phyloP scores from a whole-genome alignment of 1,140 invertebrate genomes.

The Lithobius niger region DNA sequence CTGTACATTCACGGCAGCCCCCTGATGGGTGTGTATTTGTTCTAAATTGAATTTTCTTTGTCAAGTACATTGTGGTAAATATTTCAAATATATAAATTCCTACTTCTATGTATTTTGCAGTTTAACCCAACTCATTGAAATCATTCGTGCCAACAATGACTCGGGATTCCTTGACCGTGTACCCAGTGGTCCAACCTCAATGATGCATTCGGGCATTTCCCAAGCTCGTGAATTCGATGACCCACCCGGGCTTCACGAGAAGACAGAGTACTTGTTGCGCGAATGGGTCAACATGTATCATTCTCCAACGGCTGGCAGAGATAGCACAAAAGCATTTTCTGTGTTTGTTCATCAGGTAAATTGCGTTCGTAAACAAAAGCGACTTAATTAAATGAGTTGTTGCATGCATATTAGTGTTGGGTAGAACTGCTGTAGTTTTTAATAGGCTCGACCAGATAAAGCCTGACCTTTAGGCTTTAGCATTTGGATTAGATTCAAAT shows the following conservation, averaged over 20 bases:
- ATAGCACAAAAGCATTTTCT: slow-evolving; percentile 86
- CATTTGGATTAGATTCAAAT: too few relatives aligned
- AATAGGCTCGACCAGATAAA: too few relatives aligned
- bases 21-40: slow-evolving; percentile 51
- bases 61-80: slow-evolving; percentile 7
- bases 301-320: slow-evolving; percentile 57
- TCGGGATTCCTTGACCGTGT: slow-evolving; percentile 51
- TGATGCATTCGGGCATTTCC: slow-evolving; percentile 80
- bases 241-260: slow-evolving; percentile 84
- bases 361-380: too few relatives aligned
- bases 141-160: slow-evolving; percentile 53
- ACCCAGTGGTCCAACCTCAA: slow-evolving; percentile 57
- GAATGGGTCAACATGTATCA: slow-evolving; percentile 93
- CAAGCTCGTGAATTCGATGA: slow-evolving; percentile 82
- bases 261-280: slow-evolving; percentile 80
- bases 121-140: slow-evolving; percentile 55
- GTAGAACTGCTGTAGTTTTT: too few relatives aligned
- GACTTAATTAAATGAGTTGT: too few relatives aligned
- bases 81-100: slow-evolving; percentile 11
- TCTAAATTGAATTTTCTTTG: slow-evolving; percentile 19
- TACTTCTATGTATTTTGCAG: slow-evolving; percentile 25
- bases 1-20: slow-evolving; percentile 52
- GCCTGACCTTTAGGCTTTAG: too few relatives aligned
- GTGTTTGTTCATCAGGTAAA: slow-evolving; percentile 73
- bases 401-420: too few relatives aligned